A percentile compares a stretch with the other conserved stretches of the same genome.
Conservation (phyloP, 2,113 vertebrate genomes). For the Neodon shergylaensis region DNA sequence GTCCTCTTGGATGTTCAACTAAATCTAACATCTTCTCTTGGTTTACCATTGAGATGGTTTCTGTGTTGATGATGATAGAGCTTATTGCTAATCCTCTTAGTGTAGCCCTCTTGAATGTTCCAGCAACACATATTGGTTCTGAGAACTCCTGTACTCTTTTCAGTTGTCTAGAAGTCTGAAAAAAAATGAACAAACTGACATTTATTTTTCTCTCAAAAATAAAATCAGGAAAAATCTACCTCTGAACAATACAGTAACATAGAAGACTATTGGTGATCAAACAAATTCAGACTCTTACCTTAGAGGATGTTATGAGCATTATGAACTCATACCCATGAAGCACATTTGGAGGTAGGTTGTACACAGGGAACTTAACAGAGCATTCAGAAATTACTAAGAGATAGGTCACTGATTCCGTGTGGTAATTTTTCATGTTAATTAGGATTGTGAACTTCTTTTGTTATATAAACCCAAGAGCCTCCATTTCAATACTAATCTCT, state of each 20-base stretch:
- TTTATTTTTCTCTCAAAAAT: background rate
- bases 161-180: background rate
- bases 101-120: background rate
- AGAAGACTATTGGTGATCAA: background rate
- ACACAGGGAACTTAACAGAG: background rate
- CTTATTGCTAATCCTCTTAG: background rate
- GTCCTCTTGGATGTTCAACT: background rate
- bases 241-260: background rate
- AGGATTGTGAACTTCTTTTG: background rate
- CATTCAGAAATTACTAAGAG: background rate
- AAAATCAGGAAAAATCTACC: background rate
- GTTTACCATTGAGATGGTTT: background rate
- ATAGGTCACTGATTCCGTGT: background rate
- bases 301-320: background rate
- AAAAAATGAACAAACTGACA: slow-evolving; percentile 22
- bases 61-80: background rate
- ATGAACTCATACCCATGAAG: background rate
- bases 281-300: background rate
- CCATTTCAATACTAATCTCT: background rate
- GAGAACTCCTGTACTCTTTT: background rate
- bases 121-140: background rate
- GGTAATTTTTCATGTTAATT: background rate
- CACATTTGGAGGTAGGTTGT: background rate
- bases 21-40: background rate
- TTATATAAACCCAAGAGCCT: background rate